Percentiles rank a stretch among this genome's conserved stretches.
These are phyloP conservation scores for Lasius platythorax DNA, from an alignment of 2,888 invertebrate genomes.

Conservation along the genomic window DNA sequence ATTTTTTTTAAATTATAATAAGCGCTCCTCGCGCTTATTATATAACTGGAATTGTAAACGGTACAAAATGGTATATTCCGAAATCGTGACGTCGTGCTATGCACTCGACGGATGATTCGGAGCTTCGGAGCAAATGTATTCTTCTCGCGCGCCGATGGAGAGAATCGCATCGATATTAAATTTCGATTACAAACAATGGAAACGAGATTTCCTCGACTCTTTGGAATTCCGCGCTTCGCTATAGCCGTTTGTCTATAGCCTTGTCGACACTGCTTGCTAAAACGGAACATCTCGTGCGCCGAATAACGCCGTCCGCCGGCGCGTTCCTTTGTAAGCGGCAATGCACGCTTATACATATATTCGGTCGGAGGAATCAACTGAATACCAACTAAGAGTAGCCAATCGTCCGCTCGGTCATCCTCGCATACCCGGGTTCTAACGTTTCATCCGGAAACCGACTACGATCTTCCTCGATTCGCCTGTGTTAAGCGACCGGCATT, in stretches of 20 bases:
- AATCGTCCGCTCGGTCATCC: conserved; percentile 60
- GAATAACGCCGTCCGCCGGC: conserved; percentile 36
- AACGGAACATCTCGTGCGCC: conserved; percentile 56
- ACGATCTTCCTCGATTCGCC: conserved; percentile 39
- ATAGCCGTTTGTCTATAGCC: conserved; percentile 43
- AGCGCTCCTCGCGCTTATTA: neutral
- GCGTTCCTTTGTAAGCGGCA: conserved; percentile 42
- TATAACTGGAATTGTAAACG: neutral
- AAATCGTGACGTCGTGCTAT: too few species aligned
- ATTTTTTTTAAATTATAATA: neutral
- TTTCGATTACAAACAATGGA: conserved; percentile 20
- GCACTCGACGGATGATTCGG: neutral
- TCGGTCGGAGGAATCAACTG: conserved; percentile 52
- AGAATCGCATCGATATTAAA: conserved; percentile 23
- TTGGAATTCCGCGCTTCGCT: conserved; percentile 14
- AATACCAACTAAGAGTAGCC: conserved; percentile 64
- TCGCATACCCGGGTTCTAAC: conserved; percentile 53
- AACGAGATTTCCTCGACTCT: conserved; percentile 47
- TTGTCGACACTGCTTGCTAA: conserved; percentile 35
- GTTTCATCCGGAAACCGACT: conserved; percentile 53
- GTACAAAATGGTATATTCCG: neutral
- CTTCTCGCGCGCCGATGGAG: neutral
- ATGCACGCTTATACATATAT: conserved; percentile 34
- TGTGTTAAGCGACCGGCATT: conserved; percentile 11
- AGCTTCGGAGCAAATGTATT: neutral